Percentiles rank a stretch among this genome's conserved stretches.
These are phyloP conservation scores for Bibio marci DNA, from an alignment of 2,888 invertebrate genomes.

Conservation along the genomic window DNA sequence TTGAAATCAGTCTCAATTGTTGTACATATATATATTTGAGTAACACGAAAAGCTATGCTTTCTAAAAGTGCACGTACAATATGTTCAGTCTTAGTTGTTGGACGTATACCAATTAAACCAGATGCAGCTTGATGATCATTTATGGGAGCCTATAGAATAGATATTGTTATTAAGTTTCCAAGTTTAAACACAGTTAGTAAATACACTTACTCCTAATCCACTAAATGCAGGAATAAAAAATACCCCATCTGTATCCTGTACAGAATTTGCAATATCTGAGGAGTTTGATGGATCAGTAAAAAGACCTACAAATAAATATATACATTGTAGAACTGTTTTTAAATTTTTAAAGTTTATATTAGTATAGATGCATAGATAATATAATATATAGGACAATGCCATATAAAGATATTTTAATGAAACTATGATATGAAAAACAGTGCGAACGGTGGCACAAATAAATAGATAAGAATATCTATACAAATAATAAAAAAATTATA, in stretches of 20 bases:
- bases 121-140: slow-evolving; percentile 72
- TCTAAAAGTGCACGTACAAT: slow-evolving; percentile 70
- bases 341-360: not conserved
- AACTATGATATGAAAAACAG: not conserved
- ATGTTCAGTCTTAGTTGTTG: slow-evolving; percentile 60
- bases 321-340: not conserved
- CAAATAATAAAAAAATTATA: too few relatives aligned
- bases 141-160: slow-evolving; percentile 73
- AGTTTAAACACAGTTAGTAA: too few relatives aligned
- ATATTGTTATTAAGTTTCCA: not conserved
- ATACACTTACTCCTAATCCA: slow-evolving; percentile 64
- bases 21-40: slow-evolving; percentile 60
- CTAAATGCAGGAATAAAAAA: slow-evolving; percentile 82
- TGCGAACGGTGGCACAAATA: too few relatives aligned
- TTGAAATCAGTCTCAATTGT: slow-evolving; percentile 45
- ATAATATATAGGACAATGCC: slow-evolving; percentile 1
- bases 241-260: slow-evolving; percentile 54
- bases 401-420: not conserved
- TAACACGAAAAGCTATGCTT: slow-evolving; percentile 66
- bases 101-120: slow-evolving; percentile 50
- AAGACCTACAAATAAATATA: slow-evolving; percentile 33
- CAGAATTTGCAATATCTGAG: slow-evolving; percentile 46
- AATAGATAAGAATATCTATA: too few relatives aligned
- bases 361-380: not conserved
- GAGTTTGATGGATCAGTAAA: slow-evolving; percentile 47